Evolutionary conservation across 2,113 vertebrate genomes (phyloP).

Genomic region (Podocnemis expansa): DNA sequence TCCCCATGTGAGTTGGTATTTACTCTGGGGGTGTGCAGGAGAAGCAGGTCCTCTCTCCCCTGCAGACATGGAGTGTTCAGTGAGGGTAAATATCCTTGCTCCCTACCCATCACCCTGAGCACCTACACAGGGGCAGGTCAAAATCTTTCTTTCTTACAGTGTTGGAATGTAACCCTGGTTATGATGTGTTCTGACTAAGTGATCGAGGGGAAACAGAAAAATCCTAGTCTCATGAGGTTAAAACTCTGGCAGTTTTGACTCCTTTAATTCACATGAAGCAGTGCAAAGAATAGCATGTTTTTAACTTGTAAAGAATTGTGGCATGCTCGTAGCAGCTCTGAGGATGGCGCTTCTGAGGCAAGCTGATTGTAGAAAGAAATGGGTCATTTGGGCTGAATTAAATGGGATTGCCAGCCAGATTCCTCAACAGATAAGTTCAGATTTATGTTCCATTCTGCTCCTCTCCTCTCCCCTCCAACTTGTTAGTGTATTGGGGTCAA

Average conservation of each 20-base stretch:
- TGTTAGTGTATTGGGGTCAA: background rate
- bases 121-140: background rate
- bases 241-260: background rate
- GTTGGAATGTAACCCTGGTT: background rate
- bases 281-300: background rate
- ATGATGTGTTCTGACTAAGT: accelerated
- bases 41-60: background rate
- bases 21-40: background rate
- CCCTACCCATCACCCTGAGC: background rate
- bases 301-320: background rate
- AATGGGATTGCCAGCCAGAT: background rate
- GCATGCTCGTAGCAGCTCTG: background rate
- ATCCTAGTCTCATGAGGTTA: background rate
- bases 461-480: background rate
- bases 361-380: background rate
- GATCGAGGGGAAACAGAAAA: background rate
- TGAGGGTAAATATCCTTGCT: background rate
- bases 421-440: background rate
- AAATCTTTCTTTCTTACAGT: background rate
- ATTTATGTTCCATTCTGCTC: background rate
- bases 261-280: background rate
- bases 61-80: background rate
- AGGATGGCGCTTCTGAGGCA: background rate
- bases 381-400: background rate
- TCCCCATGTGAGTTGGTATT: background rate